Evolutionary conservation across 2,888 invertebrate genomes (phyloP).

Genomic region (Platycheirus rosarum): DNA sequence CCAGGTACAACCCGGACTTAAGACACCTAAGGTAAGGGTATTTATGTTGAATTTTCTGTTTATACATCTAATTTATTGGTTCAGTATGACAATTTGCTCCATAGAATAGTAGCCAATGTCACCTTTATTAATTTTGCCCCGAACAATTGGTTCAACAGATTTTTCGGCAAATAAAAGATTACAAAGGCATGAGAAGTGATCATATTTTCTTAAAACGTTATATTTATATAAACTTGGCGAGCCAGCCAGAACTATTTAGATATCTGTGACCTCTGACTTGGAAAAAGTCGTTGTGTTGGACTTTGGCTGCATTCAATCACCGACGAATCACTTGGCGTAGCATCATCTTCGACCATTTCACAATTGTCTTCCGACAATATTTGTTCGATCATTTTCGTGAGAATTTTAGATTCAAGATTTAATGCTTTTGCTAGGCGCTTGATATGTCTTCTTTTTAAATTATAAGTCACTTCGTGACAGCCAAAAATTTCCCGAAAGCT

Average conservation of each 20-base stretch:
- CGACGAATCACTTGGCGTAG: constrained; percentile 24
- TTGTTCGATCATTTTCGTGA: constrained; percentile 42
- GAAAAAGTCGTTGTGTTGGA: constrained; percentile 55
- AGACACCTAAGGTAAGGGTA: too few relatives aligned
- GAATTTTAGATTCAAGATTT: constrained; percentile 14
- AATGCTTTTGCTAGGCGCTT: constrained; percentile 32
- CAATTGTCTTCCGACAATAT: constrained; percentile 23
- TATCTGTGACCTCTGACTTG: constrained; percentile 57
- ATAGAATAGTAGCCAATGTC: too few relatives aligned
- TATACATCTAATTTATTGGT: too few relatives aligned
- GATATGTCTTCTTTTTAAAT: constrained; percentile 47
- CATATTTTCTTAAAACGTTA: too few relatives aligned
- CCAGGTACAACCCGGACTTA: too few relatives aligned
- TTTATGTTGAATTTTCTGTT: too few relatives aligned
- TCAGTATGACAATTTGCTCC: too few relatives aligned
- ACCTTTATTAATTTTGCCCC: too few relatives aligned
- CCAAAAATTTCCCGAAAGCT: constrained; percentile 41
- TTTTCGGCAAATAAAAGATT: too few relatives aligned
- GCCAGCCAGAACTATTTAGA: constrained; percentile 4
- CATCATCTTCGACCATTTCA: constrained; percentile 6
- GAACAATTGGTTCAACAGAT: too few relatives aligned
- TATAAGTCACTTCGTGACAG: constrained; percentile 49
- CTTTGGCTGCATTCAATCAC: constrained; percentile 63
- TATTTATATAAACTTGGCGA: too few relatives aligned
- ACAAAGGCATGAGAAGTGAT: too few relatives aligned